Percentiles rank a stretch among this genome's conserved stretches.
Evolutionary conservation across 1,140 invertebrate genomes (phyloP).

Genomic region (Leptinotarsa texana): DNA sequence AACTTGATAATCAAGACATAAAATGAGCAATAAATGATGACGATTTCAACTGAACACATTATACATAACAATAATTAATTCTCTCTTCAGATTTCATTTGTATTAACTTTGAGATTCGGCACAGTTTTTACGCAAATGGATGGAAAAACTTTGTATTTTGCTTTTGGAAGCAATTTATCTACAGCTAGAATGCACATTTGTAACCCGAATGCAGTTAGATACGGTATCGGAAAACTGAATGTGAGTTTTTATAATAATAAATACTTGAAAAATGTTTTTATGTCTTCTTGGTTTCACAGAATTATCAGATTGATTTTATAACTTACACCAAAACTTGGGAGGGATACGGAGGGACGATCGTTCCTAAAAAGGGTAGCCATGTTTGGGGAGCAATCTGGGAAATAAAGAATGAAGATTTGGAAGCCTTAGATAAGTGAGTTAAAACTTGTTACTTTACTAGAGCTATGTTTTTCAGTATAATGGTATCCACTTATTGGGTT

Average conservation of each 20-base stretch:
- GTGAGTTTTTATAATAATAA: conserved; percentile 53
- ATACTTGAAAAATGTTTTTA: too few species aligned
- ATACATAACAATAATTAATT: too few species aligned
- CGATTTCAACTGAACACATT: too few species aligned
- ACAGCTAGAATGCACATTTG: conserved; percentile 68
- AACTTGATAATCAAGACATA: too few species aligned
- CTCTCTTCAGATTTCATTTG: neutral
- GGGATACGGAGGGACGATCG: conserved; percentile 76
- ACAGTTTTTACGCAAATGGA: neutral
- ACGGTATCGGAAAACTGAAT: conserved; percentile 63
- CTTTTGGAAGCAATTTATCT: conserved; percentile 77
- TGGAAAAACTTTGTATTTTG: conserved; percentile 70
- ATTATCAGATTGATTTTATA: conserved; percentile 73
- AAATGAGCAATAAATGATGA: too few species aligned
- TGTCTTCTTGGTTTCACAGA: conserved; percentile 56
- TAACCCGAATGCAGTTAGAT: conserved; percentile 68
- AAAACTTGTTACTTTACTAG: too few species aligned
- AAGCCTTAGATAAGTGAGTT: conserved; percentile 67
- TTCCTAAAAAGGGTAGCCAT: conserved; percentile 60
- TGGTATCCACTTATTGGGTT: too few species aligned
- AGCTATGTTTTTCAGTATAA: too few species aligned
- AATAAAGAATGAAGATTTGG: conserved; percentile 66
- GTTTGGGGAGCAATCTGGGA: conserved; percentile 84
- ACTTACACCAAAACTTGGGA: conserved; percentile 71
- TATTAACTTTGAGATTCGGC: neutral